Evolutionary conservation across 2,888 invertebrate genomes (phyloP).

Genomic region (Amiota minor): DNA sequence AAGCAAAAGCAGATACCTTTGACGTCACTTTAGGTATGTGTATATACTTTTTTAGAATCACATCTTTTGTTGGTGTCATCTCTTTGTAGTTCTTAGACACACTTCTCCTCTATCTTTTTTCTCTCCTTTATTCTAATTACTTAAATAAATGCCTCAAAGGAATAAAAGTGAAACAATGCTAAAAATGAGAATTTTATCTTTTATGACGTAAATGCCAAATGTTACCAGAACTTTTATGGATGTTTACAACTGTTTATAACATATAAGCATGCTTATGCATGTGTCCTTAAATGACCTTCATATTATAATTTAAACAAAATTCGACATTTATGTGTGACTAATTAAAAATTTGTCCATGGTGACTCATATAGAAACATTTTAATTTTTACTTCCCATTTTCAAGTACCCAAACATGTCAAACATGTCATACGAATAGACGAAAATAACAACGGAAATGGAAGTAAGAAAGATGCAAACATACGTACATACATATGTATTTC

Average conservation of each 20-base stretch:
- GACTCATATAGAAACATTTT: no score
- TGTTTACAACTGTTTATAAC: not conserved
- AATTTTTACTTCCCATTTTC: no score
- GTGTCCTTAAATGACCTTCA: not conserved
- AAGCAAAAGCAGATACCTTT: no score
- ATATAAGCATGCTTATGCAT: not conserved
- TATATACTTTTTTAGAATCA: not conserved
- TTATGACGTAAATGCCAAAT: slow-evolving; percentile 20
- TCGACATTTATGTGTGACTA: slow-evolving; percentile 6
- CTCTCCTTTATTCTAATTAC: slow-evolving; percentile 2
- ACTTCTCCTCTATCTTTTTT: not conserved
- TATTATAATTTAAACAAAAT: not conserved
- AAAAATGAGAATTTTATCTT: no score
- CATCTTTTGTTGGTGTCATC: not conserved
- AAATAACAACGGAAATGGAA: slow-evolving; percentile 6
- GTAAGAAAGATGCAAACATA: not conserved
- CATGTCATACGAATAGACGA: not conserved
- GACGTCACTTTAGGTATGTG: not conserved
- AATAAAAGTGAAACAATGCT: not conserved
- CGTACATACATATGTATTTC: not conserved
- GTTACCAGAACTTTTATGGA: not conserved
- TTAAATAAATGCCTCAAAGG: not conserved
- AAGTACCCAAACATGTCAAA: not conserved
- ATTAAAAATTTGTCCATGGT: not conserved
- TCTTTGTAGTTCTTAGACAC: not conserved